Conservation (phyloP, 2,888 invertebrate species). For the Criorhina ranunculi region DNA sequence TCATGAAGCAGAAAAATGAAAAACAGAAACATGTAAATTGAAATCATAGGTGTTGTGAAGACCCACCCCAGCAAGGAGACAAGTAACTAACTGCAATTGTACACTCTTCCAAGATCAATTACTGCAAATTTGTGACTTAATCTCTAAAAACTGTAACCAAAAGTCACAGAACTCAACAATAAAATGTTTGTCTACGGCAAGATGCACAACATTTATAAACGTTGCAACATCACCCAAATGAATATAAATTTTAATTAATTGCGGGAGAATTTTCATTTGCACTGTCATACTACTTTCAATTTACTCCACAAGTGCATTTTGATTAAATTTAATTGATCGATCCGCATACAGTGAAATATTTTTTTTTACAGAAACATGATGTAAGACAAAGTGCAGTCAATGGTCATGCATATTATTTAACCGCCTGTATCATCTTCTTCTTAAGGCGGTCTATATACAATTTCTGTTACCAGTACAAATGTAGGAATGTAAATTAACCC, state of each 20-base stretch:
- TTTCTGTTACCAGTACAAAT: background rate
- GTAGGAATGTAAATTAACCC: slow-evolving; percentile 3
- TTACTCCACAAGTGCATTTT: slow-evolving; percentile 22
- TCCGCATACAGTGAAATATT: background rate
- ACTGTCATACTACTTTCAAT: slow-evolving; percentile 10
- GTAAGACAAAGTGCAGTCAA: background rate
- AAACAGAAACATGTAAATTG: too few relatives aligned
- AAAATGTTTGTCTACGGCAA: too few relatives aligned
- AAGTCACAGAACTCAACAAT: too few relatives aligned
- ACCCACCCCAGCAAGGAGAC: too few relatives aligned
- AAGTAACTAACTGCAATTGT: too few relatives aligned
- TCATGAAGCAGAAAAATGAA: too few relatives aligned
- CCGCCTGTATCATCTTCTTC: slow-evolving; percentile 14
- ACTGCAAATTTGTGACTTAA: too few relatives aligned
- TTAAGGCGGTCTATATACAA: slow-evolving; percentile 1
- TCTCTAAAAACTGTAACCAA: too few relatives aligned
- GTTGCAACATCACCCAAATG: too few relatives aligned
- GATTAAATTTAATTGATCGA: slow-evolving; percentile 42
- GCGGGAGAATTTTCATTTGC: background rate
- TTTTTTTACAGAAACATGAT: slow-evolving; percentile 9
- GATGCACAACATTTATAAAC: too few relatives aligned
- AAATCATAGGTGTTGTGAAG: too few relatives aligned
- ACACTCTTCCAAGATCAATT: too few relatives aligned
- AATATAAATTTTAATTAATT: slow-evolving; percentile 20
- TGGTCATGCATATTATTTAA: background rate